Base-by-base conservation (phyloP, 2,888 invertebrate species). In the Nycteola revayana region DNA sequence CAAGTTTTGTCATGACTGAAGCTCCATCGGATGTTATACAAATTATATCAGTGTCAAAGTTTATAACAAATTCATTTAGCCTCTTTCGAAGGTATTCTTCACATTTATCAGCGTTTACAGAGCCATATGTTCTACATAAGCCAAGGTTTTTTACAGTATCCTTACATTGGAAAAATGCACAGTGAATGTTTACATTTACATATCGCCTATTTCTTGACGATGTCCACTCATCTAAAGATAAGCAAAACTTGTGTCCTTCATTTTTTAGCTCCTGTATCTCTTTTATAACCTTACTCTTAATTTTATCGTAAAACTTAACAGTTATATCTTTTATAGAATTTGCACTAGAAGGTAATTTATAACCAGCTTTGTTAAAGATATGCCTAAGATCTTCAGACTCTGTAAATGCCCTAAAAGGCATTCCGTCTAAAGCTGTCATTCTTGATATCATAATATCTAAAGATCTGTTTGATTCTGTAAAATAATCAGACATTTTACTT, bases 381-480 rank as follows among this genome's bases (percentile, higher is more conserved):
- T 32, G 22, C 7, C 41, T 29, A 25, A 36, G 10, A 25, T 35
- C 35, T 32, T 41, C 32, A 9, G 40, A 41, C 22, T 35, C 32
- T 24, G 23, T 29, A 36, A 41, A 41, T 25, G 22, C 32, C 9
- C 25, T 36, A 9, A 41, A 41, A n/a, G 36, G 32, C 6, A 41
- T 29, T 14, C 40, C 40, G 32, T 41, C 40, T 10, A 29, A 31
- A 20, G 40, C 40, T 9, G 36, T 28, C 32, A 41, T 35, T 29
- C 32, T 35, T 21, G 35, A 10, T 3, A 28, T 25, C 21, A 21
- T 21, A 21, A 26, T 11, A 11, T 26, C 25, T 11, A 26, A 11
- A 11, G 14, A 26, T n/a, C n/a, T n/a, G 7, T 26, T 10, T 11
- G 25, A 26, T 11, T 11, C 11, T 7, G 10, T 10, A n/a, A 26